These are phyloP conservation scores for Lamellibrachia columna DNA, from an alignment of 2,888 invertebrate genomes.

Conservation along the genomic window DNA sequence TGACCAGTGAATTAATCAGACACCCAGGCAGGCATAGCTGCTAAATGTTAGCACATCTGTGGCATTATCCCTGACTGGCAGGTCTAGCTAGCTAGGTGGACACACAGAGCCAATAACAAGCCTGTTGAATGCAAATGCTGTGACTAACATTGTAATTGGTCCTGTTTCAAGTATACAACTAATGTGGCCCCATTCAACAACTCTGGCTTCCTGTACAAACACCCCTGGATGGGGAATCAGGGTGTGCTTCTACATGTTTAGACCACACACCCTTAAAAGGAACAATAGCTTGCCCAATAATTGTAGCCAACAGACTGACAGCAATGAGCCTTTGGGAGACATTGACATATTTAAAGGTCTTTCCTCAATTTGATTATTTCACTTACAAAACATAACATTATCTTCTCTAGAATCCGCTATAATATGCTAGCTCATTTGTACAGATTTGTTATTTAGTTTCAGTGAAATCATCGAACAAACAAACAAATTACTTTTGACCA, in stretches of 20 bases:
- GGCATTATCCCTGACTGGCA: neutral
- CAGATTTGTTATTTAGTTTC: too few relatives aligned
- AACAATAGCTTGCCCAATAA: neutral
- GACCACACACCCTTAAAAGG: neutral
- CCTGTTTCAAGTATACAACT: neutral
- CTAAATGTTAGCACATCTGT: neutral
- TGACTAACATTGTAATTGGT: neutral
- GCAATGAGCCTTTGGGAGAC: neutral
- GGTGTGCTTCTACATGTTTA: neutral
- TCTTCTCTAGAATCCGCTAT: too few relatives aligned
- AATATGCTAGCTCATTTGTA: too few relatives aligned
- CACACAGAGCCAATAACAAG: neutral
- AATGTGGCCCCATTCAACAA: neutral
- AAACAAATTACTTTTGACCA: too few relatives aligned
- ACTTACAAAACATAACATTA: too few relatives aligned
- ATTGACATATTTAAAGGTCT: too few relatives aligned
- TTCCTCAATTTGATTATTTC: too few relatives aligned
- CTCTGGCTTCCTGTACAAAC: neutral
- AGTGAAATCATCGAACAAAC: too few relatives aligned
- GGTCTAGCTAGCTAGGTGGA: neutral
- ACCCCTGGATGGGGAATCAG: neutral
- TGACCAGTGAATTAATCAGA: neutral
- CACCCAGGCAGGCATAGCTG: neutral
- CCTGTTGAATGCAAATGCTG: neutral
- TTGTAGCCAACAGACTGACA: neutral